Evolutionary conservation across 2,113 vertebrate genomes (phyloP).

Genomic region (Hylia prasina): DNA sequence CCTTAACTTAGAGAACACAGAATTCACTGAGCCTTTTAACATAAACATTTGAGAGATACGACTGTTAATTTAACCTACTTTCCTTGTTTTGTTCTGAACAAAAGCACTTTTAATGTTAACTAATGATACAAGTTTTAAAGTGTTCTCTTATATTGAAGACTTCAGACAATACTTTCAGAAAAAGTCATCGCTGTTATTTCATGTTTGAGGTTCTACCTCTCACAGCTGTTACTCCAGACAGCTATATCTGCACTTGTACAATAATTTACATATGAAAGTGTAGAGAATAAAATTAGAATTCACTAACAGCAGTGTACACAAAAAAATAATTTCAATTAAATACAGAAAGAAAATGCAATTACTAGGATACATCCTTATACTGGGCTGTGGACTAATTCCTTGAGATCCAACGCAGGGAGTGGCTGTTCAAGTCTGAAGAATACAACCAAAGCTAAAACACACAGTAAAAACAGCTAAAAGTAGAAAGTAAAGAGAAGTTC

Average conservation of each 20-base stretch:
- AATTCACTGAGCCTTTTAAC: neutral
- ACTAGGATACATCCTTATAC: neutral
- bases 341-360: neutral
- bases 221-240: neutral
- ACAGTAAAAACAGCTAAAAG: neutral
- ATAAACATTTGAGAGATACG: neutral
- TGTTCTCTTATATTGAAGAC: neutral
- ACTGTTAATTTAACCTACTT: neutral
- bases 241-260: neutral
- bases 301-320: neutral
- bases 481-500: neutral
- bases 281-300: neutral
- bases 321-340: neutral
- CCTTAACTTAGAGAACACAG: neutral
- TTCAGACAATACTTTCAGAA: neutral
- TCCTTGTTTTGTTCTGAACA: neutral
- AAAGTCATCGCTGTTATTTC: neutral
- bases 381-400: neutral
- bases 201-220: neutral
- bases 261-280: neutral
- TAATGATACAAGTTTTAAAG: neutral
- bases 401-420: neutral
- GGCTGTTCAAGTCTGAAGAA: neutral
- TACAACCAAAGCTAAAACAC: neutral
- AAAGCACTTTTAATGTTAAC: neutral